Conservation (phyloP, 2,888 invertebrate genomes). For the Ennomos fuscantarius region DNA sequence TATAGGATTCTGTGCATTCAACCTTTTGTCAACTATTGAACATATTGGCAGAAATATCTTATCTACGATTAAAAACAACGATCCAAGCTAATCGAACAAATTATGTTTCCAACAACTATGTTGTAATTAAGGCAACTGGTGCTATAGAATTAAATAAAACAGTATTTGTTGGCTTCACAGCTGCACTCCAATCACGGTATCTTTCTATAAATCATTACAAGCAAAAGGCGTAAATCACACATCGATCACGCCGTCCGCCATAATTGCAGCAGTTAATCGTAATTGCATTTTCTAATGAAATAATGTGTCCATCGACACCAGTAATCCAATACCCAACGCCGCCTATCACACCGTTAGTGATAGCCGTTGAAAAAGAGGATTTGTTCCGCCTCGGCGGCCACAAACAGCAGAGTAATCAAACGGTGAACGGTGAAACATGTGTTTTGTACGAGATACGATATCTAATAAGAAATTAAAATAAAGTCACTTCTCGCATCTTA, state of each 20-base stretch:
- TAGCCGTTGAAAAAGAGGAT: conserved; percentile 40
- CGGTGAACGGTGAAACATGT: conserved; percentile 35
- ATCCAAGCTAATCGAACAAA: too few relatives aligned
- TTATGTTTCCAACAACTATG: too few relatives aligned
- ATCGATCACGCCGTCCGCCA: conserved; percentile 12
- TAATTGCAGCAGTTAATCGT: not conserved
- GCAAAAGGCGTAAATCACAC: conserved; percentile 25
- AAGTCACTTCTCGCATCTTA: too few relatives aligned
- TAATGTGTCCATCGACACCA: conserved; percentile 29
- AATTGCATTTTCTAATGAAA: conserved; percentile 30
- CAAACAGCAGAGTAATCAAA: conserved; percentile 28
- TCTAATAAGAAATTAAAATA: not conserved
- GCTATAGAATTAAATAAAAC: not conserved
- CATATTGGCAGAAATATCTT: too few relatives aligned
- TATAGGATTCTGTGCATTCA: too few relatives aligned
- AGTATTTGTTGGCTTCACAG: too few relatives aligned
- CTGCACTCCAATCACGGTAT: not conserved
- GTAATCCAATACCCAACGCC: conserved; percentile 36
- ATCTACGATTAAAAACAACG: too few relatives aligned
- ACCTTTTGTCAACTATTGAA: too few relatives aligned
- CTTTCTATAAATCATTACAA: conserved; percentile 17
- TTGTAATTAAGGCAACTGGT: too few relatives aligned
- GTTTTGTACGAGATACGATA: conserved; percentile 19
- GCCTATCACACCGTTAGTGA: conserved; percentile 37
- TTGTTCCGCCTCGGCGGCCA: conserved; percentile 32